These are phyloP conservation scores for Zaprionus taronus DNA, from an alignment of 1,140 invertebrate genomes.

Conservation along the genomic window DNA sequence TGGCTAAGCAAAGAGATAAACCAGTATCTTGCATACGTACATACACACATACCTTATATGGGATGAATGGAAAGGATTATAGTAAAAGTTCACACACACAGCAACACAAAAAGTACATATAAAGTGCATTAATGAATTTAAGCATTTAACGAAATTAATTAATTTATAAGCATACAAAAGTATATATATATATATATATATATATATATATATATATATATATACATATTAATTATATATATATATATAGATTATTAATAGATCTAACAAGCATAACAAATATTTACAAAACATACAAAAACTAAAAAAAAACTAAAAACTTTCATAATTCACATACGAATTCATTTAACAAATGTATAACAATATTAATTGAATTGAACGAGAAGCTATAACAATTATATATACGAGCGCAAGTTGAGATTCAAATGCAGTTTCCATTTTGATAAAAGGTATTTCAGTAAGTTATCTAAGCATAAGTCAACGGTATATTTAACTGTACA, in stretches of 20 bases:
- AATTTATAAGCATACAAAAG: slow-evolving; percentile 73
- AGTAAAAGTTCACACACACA: slow-evolving; percentile 74
- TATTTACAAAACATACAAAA: slow-evolving; percentile 35
- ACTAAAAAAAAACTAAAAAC: slow-evolving; percentile 6
- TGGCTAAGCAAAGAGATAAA: slow-evolving; percentile 11
- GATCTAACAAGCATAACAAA: slow-evolving; percentile 45
- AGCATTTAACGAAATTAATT: slow-evolving; percentile 82
- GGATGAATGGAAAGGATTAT: slow-evolving; percentile 61
- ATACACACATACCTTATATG: slow-evolving; percentile 40
- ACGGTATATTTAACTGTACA: slow-evolving; percentile 33
- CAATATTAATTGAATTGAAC: slow-evolving; percentile 36
- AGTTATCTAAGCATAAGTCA: slow-evolving; percentile 46
- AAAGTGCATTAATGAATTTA: slow-evolving; percentile 83
- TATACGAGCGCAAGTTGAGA: background rate
- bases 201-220: slow-evolving; percentile 49
- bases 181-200: slow-evolving; percentile 56
- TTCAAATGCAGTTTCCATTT: slow-evolving; percentile 35
- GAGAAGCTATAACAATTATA: slow-evolving; percentile 8
- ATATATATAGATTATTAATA: slow-evolving; percentile 36
- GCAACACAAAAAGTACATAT: slow-evolving; percentile 83
- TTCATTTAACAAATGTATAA: slow-evolving; percentile 36
- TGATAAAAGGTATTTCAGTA: slow-evolving; percentile 36
- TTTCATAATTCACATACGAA: slow-evolving; percentile 26
- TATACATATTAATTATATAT: slow-evolving; percentile 23
- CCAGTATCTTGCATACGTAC: slow-evolving; percentile 14